Evolutionary conservation across 2,888 invertebrate genomes (phyloP).

Genomic region (Drosophila villosipedis): DNA sequence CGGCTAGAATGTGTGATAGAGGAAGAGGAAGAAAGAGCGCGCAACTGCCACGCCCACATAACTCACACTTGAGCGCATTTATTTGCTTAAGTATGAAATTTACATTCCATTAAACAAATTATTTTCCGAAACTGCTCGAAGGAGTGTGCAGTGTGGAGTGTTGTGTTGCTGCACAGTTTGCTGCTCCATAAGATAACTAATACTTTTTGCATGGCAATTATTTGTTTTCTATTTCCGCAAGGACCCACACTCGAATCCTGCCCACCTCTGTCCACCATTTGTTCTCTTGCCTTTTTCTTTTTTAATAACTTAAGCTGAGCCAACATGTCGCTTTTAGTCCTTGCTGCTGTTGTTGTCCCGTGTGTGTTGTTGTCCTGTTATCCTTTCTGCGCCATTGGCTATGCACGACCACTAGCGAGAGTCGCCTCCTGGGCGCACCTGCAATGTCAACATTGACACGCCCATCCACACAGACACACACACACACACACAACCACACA

Average conservation of each 20-base stretch:
- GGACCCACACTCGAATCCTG: slow-evolving; percentile 3
- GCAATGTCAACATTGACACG: slow-evolving; percentile 78
- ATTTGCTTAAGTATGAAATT: slow-evolving; percentile 81
- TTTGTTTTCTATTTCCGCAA: slow-evolving; percentile 71
- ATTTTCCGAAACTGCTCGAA: slow-evolving; percentile 67
- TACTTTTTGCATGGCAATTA: slow-evolving; percentile 80
- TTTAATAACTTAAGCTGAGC: slow-evolving; percentile 79
- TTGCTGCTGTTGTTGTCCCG: slow-evolving; percentile 16
- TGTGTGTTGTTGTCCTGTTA: slow-evolving; percentile 59
- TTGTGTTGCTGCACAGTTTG: slow-evolving; percentile 12
- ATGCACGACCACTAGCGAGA: slow-evolving; percentile 54
- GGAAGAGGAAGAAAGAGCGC: slow-evolving; percentile 4
- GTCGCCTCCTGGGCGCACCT: slow-evolving; percentile 66
- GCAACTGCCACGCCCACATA: slow-evolving; percentile 47
- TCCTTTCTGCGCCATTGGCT: slow-evolving; percentile 80
- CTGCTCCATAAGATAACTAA: slow-evolving; percentile 61
- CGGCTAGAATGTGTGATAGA: not conserved
- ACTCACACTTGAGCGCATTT: slow-evolving; percentile 64
- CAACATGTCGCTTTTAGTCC: slow-evolving; percentile 62
- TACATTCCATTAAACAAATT: slow-evolving; percentile 82
- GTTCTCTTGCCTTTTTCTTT: slow-evolving; percentile 48
- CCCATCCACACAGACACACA: slow-evolving; percentile 46
- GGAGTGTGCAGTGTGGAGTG: not conserved
- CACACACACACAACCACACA: slow-evolving; percentile 31
- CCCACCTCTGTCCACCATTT: not conserved